Evolutionary conservation across 2,888 invertebrate species (phyloP), one percentile per base, ranked within the genome.

Genomic region (Flabesymbios commensalis): DNA sequence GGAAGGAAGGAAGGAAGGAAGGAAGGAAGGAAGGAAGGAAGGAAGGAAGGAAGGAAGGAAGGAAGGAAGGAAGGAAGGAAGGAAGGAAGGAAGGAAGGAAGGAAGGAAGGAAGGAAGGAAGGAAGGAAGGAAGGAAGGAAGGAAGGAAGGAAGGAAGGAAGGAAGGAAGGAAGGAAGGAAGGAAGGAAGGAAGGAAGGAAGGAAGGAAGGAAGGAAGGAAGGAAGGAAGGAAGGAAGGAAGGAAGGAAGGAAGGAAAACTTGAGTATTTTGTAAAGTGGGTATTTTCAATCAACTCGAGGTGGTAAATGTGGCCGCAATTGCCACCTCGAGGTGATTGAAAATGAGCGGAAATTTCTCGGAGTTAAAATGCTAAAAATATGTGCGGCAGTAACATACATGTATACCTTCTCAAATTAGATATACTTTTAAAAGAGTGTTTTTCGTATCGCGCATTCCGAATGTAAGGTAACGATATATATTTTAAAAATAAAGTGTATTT

Each of bases 161-260:
- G 55, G 43, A 26, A 55, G 55, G 43, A 43, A 55, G 42, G 43
- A 26, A 49, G 32, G 43, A 14, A 55, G 2, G 43, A 19, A 55
- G 1, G 31, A 29, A 49, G 51, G 31, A 29, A 49, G 31, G 51
- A 49, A 29, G 31, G 51, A 49, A 29, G 43, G 43, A 55, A 1
- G 42, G 43, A 55, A 24, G 28, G 43, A 55, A n/a, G 43, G 43
- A 55, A 1, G 43, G 43, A 49, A 49, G 55, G 51, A 22, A 49
- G 51, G 51, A 22, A 49, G 51, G 51, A 14, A 55, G 2, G 55
- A 22, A 49, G 43, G 55, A 49, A 55, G 55, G 55, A 49, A 55
- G 55, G 55, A 49, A 55, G 45, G 43, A 49, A 55, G 53, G 19
- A n/a, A n/a, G n/a, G n/a, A n/a, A n/a, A n/a, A n/a, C n/a, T n/a